A percentile compares a stretch with the other conserved stretches of the same genome.
These are phyloP conservation scores for Teinopalpus imperialis DNA, from an alignment of 2,888 invertebrate genomes.

Conservation along the genomic window DNA sequence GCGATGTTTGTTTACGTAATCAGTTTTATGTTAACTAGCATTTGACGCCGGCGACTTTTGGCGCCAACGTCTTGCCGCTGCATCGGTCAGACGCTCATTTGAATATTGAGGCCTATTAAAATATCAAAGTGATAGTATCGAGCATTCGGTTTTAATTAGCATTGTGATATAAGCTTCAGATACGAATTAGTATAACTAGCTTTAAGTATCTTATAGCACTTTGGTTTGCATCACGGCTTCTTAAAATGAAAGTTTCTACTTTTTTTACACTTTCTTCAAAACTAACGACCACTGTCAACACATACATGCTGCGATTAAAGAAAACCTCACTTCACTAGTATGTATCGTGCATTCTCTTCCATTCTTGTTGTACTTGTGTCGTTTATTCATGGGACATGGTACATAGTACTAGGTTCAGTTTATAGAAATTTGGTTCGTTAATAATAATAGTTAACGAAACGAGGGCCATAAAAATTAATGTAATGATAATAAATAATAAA, in stretches of 20 bases:
- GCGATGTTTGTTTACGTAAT: constrained; percentile 28
- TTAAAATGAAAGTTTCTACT: not conserved
- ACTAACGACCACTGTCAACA: too few relatives aligned
- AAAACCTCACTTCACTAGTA: too few relatives aligned
- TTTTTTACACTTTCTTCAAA: not conserved
- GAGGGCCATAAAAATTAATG: too few relatives aligned
- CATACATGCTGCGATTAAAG: too few relatives aligned
- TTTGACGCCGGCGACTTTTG: constrained; percentile 24
- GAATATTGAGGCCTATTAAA: constrained; percentile 26
- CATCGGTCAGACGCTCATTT: constrained; percentile 25
- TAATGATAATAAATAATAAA: too few relatives aligned
- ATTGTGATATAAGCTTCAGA: constrained; percentile 17
- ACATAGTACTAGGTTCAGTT: too few relatives aligned
- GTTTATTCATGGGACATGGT: too few relatives aligned
- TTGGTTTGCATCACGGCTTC: not conserved
- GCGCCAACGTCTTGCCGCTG: constrained; percentile 19
- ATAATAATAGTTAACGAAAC: too few relatives aligned
- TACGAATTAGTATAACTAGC: constrained; percentile 16
- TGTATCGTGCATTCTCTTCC: too few relatives aligned
- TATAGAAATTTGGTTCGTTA: too few relatives aligned
- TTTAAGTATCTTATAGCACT: constrained; percentile 10
- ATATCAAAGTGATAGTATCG: constrained; percentile 21
- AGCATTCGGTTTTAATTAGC: constrained; percentile 25
- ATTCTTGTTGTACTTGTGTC: too few relatives aligned
- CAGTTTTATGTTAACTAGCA: constrained; percentile 27